Base-by-base conservation (phyloP, 2,888 invertebrate genomes). In the Drosophila koepferae region DNA sequence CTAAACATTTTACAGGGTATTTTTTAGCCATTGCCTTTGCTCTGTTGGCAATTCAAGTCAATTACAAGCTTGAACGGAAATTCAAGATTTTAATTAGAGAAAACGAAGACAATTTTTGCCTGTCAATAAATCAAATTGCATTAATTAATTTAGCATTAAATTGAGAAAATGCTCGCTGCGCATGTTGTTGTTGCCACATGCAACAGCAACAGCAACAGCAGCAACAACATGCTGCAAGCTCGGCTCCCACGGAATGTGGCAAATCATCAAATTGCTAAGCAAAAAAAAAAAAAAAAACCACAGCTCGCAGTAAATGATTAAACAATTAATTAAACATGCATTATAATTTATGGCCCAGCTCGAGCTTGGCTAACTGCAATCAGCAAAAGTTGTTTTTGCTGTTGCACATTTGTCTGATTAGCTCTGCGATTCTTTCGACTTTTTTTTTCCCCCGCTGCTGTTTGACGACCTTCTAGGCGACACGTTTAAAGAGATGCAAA, bases 51-150 rank as follows among this genome's bases (percentile, higher is more conserved):
- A 48, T 71, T 74, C 65, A 91, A 92, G 87, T 92, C 92, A 92
- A 92, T 92, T 92, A 92, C 86, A 92, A 87, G 92, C 91, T 82
- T 91, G 91, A 91, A 90, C 92, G 92, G 92, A 92, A 92, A 92
- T 92, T 92, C 87, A 91, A 86, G 87, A 91, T 92, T 91, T 91
- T 89, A 91, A 91, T 92, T 90, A 85, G 81, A 28, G 63, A 72
- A 67, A 77, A 48, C 48, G 59, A 51, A 59, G 64, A 63, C 51
- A 36, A 64, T 41, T 69, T 55, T 54, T 53, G 67, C 31, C 69
- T 77, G 77, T 76, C 85, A 81, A 88, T 90, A 90, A 82, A 86
- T 86, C 83, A 90, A 86, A 90, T 86, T 79, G 56, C 63, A 88
- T 79, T 74, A 74, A 86, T 88, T 73, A 89, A 86, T 82, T 86